Conservation (phyloP, 2,797 vertebrate genomes). For the Hippoglossus hippoglossus region DNA sequence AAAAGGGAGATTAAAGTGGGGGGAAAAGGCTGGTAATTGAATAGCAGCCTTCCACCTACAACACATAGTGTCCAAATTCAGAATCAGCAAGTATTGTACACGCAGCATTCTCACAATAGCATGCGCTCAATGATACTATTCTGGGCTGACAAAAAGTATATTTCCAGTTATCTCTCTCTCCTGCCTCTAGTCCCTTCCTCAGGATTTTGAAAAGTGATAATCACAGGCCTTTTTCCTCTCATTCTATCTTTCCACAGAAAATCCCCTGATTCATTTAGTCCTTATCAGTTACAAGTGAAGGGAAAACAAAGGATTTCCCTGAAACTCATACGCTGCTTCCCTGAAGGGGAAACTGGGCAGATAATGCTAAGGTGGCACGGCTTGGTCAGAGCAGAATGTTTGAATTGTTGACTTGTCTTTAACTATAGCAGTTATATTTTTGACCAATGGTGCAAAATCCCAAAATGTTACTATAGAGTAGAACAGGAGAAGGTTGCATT, state of each 20-base stretch:
- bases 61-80: conserved; percentile 18
- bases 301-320: conserved; percentile 74
- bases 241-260: conserved; percentile 62
- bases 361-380: conserved; percentile 40
- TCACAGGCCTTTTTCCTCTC: conserved; percentile 68
- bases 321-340: conserved; percentile 60
- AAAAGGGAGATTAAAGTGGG: not conserved
- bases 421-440: not conserved
- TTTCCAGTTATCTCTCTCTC: conserved; percentile 46
- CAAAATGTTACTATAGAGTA: not conserved
- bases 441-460: not conserved
- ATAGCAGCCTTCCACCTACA: not conserved
- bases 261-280: conserved; percentile 68
- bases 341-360: conserved; percentile 60
- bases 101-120: conserved; percentile 12
- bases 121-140: conserved; percentile 43
- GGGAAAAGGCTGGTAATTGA: not conserved
- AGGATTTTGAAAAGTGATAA: conserved; percentile 58
- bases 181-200: conserved; percentile 46
- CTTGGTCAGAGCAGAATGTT: conserved; percentile 5
- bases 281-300: conserved; percentile 73
- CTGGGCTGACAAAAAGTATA: conserved; percentile 44
- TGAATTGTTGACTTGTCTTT: not conserved
- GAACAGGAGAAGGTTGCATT: not conserved
- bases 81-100: conserved; percentile 23